Evolutionary conservation across 2,113 vertebrate species (phyloP).

Genomic region (Leucopsar rothschildi): DNA sequence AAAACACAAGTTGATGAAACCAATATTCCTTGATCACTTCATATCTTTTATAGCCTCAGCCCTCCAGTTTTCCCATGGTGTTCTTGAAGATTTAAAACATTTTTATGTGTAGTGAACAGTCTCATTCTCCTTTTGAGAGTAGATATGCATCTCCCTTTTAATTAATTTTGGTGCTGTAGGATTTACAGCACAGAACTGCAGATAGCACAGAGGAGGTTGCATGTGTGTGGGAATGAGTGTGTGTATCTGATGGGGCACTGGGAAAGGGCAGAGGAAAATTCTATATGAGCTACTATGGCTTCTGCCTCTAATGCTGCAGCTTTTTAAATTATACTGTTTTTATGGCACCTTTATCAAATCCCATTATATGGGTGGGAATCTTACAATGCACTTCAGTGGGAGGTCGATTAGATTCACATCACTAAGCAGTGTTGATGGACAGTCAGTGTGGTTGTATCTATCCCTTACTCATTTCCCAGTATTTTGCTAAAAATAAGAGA

Average conservation of each 20-base stretch:
- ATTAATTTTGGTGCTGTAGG: not conserved
- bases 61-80: not conserved
- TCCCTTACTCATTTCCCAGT: not conserved
- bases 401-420: not conserved
- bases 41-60: not conserved
- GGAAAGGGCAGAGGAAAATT: not conserved
- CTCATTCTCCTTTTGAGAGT: not conserved
- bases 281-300: not conserved
- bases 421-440: not conserved
- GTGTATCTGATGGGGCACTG: not conserved
- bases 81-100: not conserved
- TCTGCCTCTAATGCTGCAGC: not conserved
- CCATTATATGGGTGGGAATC: not conserved
- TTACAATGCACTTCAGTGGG: not conserved
- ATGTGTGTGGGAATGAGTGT: not conserved
- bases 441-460: not conserved
- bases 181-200: not conserved
- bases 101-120: not conserved
- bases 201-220: not conserved
- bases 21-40: not conserved
- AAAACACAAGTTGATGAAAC: not conserved
- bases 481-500: not conserved
- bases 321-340: not conserved
- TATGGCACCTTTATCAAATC: not conserved
- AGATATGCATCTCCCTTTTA: not conserved